These are phyloP conservation scores for Phylloscopus collybita DNA, from an alignment of 2,797 vertebrate genomes.

Conservation along the genomic window DNA sequence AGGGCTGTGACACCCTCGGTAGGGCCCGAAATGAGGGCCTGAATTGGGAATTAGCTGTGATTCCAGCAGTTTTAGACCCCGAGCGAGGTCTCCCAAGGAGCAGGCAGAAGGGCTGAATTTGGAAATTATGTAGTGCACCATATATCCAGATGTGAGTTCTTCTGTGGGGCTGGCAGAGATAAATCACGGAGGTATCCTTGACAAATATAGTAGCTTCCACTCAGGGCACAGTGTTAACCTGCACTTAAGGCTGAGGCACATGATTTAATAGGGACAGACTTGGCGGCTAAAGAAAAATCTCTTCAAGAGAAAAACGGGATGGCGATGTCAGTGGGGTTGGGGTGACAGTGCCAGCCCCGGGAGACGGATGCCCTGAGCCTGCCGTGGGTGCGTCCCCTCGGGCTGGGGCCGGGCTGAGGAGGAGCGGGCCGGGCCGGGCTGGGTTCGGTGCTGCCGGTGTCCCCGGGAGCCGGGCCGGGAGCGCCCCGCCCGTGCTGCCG, in stretches of 20 bases:
- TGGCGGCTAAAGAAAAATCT: conserved; percentile 42
- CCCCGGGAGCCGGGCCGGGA: background rate
- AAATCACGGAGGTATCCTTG: conserved; percentile 37
- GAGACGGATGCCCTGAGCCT: fast-evolving
- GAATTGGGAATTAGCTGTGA: background rate
- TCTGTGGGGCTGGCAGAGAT: conserved; percentile 3
- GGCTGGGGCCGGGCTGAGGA: background rate
- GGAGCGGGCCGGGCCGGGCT: background rate
- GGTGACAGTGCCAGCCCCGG: background rate
- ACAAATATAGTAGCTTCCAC: conserved; percentile 58
- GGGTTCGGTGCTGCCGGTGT: background rate
- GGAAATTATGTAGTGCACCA: background rate
- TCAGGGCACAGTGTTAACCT: conserved; percentile 55
- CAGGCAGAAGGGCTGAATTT: background rate
- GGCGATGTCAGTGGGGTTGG: background rate
- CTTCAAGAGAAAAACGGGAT: background rate
- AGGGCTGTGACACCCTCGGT: fast-evolving
- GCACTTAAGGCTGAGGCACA: conserved; percentile 61
- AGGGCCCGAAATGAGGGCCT: background rate
- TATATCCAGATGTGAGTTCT: background rate
- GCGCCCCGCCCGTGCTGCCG: fast-evolving
- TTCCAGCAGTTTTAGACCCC: background rate
- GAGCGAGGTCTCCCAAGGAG: background rate
- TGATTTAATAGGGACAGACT: conserved; percentile 61
- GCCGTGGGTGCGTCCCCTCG: fast-evolving